These are phyloP conservation scores for Hemistola chrysoprasaria DNA, from an alignment of 2,888 invertebrate species.

Conservation along the genomic window DNA sequence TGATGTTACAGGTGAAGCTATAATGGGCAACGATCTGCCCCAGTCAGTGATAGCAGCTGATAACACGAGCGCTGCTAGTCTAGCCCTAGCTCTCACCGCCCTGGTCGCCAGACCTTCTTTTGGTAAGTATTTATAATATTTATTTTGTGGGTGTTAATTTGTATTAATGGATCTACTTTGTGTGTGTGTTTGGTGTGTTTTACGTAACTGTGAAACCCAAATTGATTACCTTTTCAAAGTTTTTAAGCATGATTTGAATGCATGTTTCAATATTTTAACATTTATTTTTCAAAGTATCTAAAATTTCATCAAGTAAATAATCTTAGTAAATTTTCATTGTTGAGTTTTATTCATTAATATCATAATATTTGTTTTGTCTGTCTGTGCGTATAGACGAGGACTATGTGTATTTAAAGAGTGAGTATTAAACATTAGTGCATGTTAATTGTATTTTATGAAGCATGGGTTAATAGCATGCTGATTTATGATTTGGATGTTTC, in stretches of 20 bases:
- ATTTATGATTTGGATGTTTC: no score
- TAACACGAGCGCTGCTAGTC: conserved; percentile 83
- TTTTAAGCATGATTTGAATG: no score
- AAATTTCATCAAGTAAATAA: no score
- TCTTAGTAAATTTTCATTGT: no score
- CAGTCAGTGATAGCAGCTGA: conserved; percentile 71
- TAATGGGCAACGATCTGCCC: conserved; percentile 66
- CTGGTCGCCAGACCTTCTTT: conserved; percentile 85
- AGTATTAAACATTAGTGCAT: conserved; percentile 56
- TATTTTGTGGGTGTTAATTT: no score
- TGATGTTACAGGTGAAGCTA: conserved; percentile 51
- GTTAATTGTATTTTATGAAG: conserved; percentile 13
- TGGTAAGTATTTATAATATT: conserved; percentile 67
- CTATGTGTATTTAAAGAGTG: conserved; percentile 59
- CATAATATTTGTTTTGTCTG: conserved; percentile 41
- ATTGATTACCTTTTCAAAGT: no score
- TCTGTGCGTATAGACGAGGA: conserved; percentile 60
- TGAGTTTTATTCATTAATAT: conserved; percentile 30
- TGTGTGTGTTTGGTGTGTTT: no score
- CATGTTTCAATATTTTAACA: no score
- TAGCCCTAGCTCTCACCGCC: conserved; percentile 85
- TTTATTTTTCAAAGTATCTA: no score
- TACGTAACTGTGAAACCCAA: no score
- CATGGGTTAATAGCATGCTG: conserved; percentile 9
- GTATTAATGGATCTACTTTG: no score